These are phyloP conservation scores for Eupithecia exiguata DNA, from an alignment of 2,888 invertebrate species.

Conservation along the genomic window DNA sequence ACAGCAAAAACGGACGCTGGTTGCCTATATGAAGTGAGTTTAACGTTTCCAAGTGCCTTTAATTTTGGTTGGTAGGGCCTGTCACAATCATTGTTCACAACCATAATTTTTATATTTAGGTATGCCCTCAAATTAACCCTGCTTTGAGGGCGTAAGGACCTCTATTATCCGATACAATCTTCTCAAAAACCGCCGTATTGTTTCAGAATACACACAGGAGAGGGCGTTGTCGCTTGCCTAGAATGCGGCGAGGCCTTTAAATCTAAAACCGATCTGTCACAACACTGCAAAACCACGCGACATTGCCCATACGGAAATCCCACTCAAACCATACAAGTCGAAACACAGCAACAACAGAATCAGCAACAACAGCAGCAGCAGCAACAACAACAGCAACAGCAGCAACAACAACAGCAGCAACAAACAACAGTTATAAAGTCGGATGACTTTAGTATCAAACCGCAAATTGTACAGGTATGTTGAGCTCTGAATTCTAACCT, in stretches of 20 bases:
- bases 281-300: constrained; percentile 85
- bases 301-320: constrained; percentile 61
- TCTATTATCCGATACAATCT: neutral
- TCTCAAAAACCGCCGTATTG: neutral
- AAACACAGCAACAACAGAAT: constrained; percentile 63
- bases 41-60: neutral
- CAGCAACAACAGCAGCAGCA: constrained; percentile 51
- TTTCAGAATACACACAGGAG: constrained; percentile 88
- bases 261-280: constrained; percentile 87
- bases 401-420: constrained; percentile 62
- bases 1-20: no score
- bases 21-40: constrained; percentile 1
- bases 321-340: constrained; percentile 60
- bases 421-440: constrained; percentile 64
- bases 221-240: constrained; percentile 88
- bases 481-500: neutral
- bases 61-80: neutral
- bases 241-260: constrained; percentile 91
- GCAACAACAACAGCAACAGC: constrained; percentile 58
- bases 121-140: no score
- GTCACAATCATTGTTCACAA: no score
- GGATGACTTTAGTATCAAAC: constrained; percentile 58
- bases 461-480: constrained; percentile 69
- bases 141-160: no score
- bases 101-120: no score